These are phyloP conservation scores for Bradypodion pumilum DNA, from an alignment of 2,797 vertebrate genomes.

Conservation along the genomic window DNA sequence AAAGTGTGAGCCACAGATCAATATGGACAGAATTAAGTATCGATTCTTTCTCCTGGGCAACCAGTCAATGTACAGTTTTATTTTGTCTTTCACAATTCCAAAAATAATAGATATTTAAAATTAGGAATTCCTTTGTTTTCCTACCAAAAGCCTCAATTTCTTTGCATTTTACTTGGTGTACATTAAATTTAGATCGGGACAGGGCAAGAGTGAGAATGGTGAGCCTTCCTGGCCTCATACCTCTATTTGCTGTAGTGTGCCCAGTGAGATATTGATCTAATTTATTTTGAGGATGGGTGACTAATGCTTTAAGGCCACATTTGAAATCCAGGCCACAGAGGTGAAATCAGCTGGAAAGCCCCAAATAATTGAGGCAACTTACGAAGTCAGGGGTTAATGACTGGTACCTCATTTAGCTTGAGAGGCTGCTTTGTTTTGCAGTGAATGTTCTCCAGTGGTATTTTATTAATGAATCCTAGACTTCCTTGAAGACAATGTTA, in stretches of 20 bases:
- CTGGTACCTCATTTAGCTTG: not conserved
- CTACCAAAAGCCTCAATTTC: not conserved
- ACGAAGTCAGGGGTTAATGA: accelerated
- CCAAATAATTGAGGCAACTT: not conserved
- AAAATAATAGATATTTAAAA: conserved; percentile 4
- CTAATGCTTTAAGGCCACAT: accelerated
- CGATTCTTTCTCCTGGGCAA: conserved; percentile 57
- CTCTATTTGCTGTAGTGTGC: not conserved
- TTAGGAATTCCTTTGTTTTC: conserved; percentile 14
- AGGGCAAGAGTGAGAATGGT: not conserved
- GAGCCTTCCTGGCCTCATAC: accelerated
- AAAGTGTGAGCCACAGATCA: conserved; percentile 48
- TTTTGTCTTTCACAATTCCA: conserved; percentile 12
- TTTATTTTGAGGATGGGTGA: not conserved
- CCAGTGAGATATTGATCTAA: not conserved
- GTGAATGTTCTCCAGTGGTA: too few species aligned
- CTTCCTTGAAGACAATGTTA: not conserved
- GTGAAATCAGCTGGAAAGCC: not conserved
- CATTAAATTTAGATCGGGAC: conserved; percentile 9
- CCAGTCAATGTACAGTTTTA: conserved; percentile 32
- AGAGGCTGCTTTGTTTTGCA: not conserved
- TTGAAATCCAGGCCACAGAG: not conserved
- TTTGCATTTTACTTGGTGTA: conserved; percentile 16
- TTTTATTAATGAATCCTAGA: too few species aligned
- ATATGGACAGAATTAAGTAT: conserved; percentile 69